phyloP scores from a whole-genome alignment of 2,888 invertebrate genomes.

The Torymus tubicola region DNA sequence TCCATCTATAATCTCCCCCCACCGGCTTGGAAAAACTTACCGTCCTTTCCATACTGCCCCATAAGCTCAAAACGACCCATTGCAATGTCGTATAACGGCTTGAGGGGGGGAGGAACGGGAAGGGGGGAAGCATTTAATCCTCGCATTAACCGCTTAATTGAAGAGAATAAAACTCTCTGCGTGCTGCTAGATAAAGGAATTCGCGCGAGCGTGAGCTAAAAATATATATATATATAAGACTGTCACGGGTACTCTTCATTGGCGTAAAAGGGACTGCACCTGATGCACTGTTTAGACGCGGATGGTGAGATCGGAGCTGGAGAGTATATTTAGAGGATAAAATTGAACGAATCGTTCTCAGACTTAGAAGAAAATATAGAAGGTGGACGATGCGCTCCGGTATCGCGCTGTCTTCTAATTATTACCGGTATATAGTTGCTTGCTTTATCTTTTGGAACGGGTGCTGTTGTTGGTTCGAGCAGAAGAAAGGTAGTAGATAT shows the following conservation, averaged over 20 bases:
- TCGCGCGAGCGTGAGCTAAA: background rate
- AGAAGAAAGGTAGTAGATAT: too few species aligned
- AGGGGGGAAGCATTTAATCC: too few species aligned
- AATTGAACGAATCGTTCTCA: background rate
- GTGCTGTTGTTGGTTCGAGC: too few species aligned
- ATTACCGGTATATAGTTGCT: too few species aligned
- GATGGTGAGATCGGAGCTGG: conserved; percentile 64
- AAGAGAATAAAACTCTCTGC: conserved; percentile 34
- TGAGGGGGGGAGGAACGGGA: too few species aligned
- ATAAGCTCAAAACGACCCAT: conserved; percentile 10
- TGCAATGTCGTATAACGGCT: background rate
- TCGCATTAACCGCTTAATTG: conserved; percentile 29
- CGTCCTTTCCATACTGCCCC: background rate
- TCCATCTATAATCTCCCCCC: conserved; percentile 24
- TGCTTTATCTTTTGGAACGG: too few species aligned
- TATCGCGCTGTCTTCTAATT: too few species aligned
- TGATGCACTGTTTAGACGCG: conserved; percentile 29
- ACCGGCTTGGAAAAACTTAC: background rate
- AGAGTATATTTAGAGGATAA: conserved; percentile 29
- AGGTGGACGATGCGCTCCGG: too few species aligned
- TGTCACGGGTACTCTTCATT: too few species aligned
- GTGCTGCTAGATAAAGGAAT: background rate
- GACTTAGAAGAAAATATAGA: too few species aligned
- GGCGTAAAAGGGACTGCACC: background rate
- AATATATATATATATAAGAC: background rate